Evolutionary conservation across 2,888 invertebrate genomes (phyloP).

Genomic region (Leptopilina drosophilae): DNA sequence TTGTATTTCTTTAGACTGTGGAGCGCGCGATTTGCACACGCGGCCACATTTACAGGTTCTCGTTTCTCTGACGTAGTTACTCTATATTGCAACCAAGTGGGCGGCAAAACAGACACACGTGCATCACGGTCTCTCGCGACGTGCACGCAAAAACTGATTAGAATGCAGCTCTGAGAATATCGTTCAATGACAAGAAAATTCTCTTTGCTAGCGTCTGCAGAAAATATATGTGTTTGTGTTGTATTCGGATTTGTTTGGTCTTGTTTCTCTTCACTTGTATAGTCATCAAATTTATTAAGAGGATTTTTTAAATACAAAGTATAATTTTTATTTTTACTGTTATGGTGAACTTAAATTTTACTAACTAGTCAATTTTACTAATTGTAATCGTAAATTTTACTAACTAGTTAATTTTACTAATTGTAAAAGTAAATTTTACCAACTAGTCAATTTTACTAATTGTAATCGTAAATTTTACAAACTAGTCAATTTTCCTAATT

Average conservation of each 20-base stretch:
- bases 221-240: neutral
- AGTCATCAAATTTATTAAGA: too few relatives aligned
- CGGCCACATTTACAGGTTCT: constrained; percentile 8
- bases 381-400: too few relatives aligned
- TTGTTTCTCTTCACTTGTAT: neutral
- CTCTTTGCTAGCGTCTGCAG: neutral
- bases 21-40: constrained; percentile 6
- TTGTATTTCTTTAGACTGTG: constrained; percentile 56
- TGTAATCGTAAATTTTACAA: too few relatives aligned
- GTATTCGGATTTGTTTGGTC: neutral
- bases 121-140: constrained; percentile 6
- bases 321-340: too few relatives aligned
- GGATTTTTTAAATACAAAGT: too few relatives aligned
- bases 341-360: too few relatives aligned
- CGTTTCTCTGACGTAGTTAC: constrained; percentile 26
- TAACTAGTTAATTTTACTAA: too few relatives aligned
- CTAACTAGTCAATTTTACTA: too few relatives aligned
- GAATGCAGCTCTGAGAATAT: constrained; percentile 24
- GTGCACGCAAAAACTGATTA: constrained; percentile 25
- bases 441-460: too few relatives aligned
- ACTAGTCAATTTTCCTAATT: too few relatives aligned
- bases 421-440: too few relatives aligned
- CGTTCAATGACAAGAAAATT: constrained; percentile 9
- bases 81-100: constrained; percentile 7
- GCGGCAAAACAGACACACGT: constrained; percentile 15